phyloP scores from a whole-genome alignment of 2,797 vertebrate species.

The Mus minutoides region DNA sequence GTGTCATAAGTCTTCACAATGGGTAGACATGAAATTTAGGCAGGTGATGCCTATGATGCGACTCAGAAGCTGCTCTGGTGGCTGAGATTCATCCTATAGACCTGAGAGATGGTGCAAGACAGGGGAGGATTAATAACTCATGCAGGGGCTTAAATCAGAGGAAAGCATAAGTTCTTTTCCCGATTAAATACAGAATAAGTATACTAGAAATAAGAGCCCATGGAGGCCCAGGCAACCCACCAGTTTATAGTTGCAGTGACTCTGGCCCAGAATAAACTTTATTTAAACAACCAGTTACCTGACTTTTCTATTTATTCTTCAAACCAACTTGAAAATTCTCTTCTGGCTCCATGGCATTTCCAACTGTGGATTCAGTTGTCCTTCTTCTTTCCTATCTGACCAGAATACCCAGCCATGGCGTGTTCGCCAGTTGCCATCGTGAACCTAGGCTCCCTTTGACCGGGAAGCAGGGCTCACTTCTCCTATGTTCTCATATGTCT shows the following conservation, averaged over 20 bases:
- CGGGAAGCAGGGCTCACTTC: not conserved
- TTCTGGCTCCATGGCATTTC: not conserved
- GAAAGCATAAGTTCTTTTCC: not conserved
- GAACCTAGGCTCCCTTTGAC: not conserved
- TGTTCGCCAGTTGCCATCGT: not conserved
- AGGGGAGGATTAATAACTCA: not conserved
- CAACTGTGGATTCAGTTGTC: not conserved
- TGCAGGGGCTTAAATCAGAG: not conserved
- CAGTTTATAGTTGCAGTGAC: not conserved
- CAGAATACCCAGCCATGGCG: not conserved
- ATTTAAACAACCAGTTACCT: not conserved
- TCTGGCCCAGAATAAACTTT: not conserved
- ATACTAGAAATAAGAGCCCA: not conserved
- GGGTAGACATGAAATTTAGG: too few relatives aligned
- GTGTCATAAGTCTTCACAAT: not conserved
- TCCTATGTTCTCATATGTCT: not conserved
- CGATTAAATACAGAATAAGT: not conserved
- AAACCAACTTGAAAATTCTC: not conserved
- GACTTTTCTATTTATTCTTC: not conserved
- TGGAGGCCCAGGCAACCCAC: not conserved
- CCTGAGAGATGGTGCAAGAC: not conserved
- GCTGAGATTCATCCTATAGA: not conserved
- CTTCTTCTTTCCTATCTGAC: not conserved
- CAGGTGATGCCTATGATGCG: rapidly evolving
- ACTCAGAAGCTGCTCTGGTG: not conserved